Conservation (phyloP, 1,140 invertebrate species). For the Microplitis demolitor region DNA sequence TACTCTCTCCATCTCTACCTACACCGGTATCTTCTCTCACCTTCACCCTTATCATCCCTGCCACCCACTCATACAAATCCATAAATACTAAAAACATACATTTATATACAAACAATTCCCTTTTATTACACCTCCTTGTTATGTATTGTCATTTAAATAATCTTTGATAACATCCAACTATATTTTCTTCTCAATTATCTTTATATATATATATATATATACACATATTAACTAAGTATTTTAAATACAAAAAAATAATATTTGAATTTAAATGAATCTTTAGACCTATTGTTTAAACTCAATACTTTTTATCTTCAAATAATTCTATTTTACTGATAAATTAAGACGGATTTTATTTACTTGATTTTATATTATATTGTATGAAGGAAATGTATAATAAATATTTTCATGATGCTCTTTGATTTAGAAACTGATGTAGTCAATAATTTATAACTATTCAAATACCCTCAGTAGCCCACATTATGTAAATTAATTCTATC, state of each 20-base stretch:
- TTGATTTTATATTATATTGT: neutral
- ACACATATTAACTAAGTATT: too few relatives aligned
- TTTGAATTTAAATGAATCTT: too few relatives aligned
- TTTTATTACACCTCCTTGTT: neutral
- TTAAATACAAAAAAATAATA: too few relatives aligned
- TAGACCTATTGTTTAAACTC: too few relatives aligned
- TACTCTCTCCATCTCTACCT: neutral
- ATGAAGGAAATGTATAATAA: neutral
- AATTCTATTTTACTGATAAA: too few relatives aligned
- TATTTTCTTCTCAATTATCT: neutral
- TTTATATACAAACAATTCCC: neutral
- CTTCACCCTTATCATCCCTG: neutral
- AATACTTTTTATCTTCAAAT: too few relatives aligned
- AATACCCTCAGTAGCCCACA: constrained; percentile 30
- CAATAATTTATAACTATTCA: constrained; percentile 9
- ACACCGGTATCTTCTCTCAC: neutral
- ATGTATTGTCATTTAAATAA: constrained; percentile 3
- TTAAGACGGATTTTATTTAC: too few relatives aligned
- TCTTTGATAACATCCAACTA: neutral
- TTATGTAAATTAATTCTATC: constrained; percentile 51
- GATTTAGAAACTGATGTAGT: neutral
- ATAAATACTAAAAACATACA: neutral
- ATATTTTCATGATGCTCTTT: neutral
- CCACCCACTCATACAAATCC: neutral
- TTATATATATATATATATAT: neutral